phyloP scores from a whole-genome alignment of 2,797 vertebrate genomes.

The Pristis pectinata region DNA sequence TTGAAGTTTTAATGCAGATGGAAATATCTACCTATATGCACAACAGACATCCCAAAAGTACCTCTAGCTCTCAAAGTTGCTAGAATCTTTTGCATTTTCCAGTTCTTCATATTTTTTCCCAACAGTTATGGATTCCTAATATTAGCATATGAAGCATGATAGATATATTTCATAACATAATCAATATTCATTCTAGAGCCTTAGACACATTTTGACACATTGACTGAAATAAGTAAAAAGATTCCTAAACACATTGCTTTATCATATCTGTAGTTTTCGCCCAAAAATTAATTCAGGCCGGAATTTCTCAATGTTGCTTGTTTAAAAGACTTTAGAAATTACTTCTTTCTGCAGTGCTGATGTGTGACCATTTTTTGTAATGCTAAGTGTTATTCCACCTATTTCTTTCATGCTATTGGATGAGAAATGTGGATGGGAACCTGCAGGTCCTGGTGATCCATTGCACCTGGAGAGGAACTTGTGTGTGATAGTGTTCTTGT shows the following conservation, averaged over 20 bases:
- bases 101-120: neutral
- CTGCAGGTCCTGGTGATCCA: no score
- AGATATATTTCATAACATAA: neutral
- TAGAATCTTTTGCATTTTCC: neutral
- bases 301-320: neutral
- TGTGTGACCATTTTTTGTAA: neutral
- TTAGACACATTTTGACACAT: neutral
- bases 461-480: no score
- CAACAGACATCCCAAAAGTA: neutral
- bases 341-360: neutral
- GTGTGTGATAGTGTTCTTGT: no score
- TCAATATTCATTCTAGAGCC: conserved; percentile 3
- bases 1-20: no score
- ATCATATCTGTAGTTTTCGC: neutral
- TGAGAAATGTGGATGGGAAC: no score
- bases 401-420: neutral
- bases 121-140: neutral
- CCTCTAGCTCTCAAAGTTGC: neutral
- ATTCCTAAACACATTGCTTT: neutral
- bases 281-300: neutral
- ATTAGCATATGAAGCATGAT: neutral
- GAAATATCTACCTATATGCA: neutral
- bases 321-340: neutral
- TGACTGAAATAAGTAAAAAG: neutral
- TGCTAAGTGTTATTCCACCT: neutral